These are phyloP conservation scores for Caenorhabditis uteleia DNA, from an alignment of 2,888 invertebrate genomes.

Conservation along the genomic window DNA sequence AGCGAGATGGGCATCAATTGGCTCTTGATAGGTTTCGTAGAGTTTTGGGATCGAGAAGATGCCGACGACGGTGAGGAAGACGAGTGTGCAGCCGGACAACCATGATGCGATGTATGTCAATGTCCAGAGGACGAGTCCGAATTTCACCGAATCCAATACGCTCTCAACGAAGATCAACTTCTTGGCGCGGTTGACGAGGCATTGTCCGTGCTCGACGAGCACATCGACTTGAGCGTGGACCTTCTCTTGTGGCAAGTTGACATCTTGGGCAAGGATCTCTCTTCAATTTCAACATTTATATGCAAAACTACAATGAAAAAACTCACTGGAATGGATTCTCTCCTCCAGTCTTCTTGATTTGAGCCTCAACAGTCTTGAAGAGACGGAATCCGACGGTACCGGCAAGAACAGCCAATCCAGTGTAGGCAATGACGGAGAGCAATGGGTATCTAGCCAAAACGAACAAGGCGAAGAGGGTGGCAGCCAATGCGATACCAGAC, in stretches of 20 bases:
- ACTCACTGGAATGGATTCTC: constrained; percentile 97
- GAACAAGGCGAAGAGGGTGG: constrained; percentile 85
- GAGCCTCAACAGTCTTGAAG: constrained; percentile 58
- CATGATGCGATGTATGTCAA: constrained; percentile 96
- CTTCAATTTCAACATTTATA: no score
- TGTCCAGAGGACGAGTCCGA: constrained; percentile 91
- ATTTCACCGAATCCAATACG: constrained; percentile 83
- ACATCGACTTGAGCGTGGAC: constrained; percentile 86
- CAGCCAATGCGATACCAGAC: constrained; percentile 90
- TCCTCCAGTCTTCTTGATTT: constrained; percentile 84
- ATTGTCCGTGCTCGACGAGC: constrained; percentile 86
- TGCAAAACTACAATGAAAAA: not conserved
- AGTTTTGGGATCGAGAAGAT: constrained; percentile 67
- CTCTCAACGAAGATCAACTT: constrained; percentile 95
- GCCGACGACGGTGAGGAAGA: constrained; percentile 79
- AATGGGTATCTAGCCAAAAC: constrained; percentile 79
- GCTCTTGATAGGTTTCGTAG: constrained; percentile 68
- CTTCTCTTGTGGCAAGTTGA: constrained; percentile 87
- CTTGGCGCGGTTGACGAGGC: constrained; percentile 82
- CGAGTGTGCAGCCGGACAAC: constrained; percentile 98
- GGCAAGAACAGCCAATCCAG: constrained; percentile 83
- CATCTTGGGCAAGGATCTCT: constrained; percentile 82
- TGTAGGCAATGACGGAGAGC: constrained; percentile 82
- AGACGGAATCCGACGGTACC: constrained; percentile 87
- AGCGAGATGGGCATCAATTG: constrained; percentile 64